Percentiles rank a stretch among this genome's conserved stretches.
Conservation (phyloP, 35 echinoderm and acorn worm species). For the Apostichopus parvimensis region DNA sequence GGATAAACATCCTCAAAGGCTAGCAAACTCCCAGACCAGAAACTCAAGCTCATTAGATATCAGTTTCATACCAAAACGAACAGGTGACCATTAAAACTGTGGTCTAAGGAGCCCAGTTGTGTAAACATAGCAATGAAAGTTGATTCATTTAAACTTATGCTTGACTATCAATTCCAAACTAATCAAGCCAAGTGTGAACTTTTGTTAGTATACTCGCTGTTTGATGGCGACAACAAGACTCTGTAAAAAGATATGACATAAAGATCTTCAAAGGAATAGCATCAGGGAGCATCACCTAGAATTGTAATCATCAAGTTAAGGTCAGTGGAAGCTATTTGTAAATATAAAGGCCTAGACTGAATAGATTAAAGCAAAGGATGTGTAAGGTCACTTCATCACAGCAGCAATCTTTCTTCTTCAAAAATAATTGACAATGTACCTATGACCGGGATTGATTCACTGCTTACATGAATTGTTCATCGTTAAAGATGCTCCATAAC, state of each 20-base stretch:
- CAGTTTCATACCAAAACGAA: not conserved
- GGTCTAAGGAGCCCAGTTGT: not conserved
- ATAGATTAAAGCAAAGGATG: not conserved
- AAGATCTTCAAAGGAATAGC: not conserved
- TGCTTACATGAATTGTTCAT: no score
- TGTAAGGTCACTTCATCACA: not conserved
- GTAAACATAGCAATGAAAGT: slow-evolving; percentile 17
- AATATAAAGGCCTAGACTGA: not conserved
- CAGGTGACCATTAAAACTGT: not conserved
- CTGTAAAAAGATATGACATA: not conserved
- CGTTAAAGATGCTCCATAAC: no score
- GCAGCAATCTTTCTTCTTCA: not conserved
- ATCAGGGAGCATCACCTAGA: not conserved
- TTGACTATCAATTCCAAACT: not conserved
- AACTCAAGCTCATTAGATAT: slow-evolving; percentile 1
- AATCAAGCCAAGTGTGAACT: slow-evolving; percentile 31
- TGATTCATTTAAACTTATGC: not conserved
- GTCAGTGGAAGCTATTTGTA: not conserved
- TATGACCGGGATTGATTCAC: no score
- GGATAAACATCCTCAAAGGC: not conserved
- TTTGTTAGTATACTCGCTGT: not conserved
- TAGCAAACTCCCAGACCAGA: not conserved
- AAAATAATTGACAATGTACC: no score
- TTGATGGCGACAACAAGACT: not conserved
- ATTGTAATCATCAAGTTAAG: not conserved